phyloP scores from a whole-genome alignment of 2,888 invertebrate species.

The Netelia virgata region DNA sequence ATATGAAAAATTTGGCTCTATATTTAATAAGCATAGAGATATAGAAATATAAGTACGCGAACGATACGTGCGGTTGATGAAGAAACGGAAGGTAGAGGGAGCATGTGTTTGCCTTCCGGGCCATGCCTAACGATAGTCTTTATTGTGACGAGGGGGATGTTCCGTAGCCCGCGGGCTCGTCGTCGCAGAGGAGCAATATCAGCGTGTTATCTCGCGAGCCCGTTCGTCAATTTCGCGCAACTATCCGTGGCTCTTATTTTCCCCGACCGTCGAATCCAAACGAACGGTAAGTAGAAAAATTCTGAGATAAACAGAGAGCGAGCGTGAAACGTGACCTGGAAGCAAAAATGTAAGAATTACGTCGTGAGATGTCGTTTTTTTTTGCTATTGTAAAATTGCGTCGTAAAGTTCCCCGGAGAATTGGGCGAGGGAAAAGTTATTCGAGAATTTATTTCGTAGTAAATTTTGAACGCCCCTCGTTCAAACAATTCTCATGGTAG shows the following conservation, averaged over 20 bases:
- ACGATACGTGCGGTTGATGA: neutral
- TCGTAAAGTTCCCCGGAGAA: neutral
- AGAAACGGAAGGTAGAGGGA: neutral
- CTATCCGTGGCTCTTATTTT: neutral
- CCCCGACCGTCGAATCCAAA: neutral
- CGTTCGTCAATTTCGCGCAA: neutral
- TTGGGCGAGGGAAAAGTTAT: neutral
- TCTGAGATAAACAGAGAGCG: neutral
- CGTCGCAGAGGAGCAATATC: neutral
- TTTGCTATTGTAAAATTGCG: neutral
- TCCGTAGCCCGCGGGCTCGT: neutral
- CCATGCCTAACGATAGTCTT: neutral
- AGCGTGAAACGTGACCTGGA: neutral
- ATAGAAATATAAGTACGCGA: neutral
- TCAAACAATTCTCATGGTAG: too few species aligned
- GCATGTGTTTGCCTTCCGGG: neutral
- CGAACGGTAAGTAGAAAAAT: neutral
- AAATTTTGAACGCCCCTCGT: neutral
- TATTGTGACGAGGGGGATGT: neutral
- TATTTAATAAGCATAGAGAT: neutral
- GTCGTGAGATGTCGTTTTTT: neutral
- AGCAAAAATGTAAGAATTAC: neutral
- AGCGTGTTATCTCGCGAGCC: neutral
- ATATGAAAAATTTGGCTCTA: too few species aligned
- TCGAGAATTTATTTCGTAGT: neutral